phyloP scores from a whole-genome alignment of 1,140 invertebrate genomes.

The Geopemphigus sp. region DNA sequence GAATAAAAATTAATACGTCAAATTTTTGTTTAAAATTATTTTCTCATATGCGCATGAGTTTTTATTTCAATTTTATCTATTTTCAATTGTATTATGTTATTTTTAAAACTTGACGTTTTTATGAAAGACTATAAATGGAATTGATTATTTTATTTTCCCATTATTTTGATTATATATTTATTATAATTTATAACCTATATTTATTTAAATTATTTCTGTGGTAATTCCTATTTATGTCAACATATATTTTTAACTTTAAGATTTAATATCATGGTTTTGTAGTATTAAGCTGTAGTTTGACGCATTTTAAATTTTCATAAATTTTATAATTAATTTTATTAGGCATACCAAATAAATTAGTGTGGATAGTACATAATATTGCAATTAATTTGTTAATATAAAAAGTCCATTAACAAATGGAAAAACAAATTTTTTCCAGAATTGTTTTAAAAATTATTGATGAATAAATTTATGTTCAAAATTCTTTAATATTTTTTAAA shows the following conservation, averaged over 20 bases:
- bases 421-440: conserved; percentile 11
- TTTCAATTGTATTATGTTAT: conserved; percentile 25
- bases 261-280: conserved; percentile 23
- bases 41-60: no score
- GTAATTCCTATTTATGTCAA: conserved; percentile 41
- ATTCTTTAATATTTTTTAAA: conserved; percentile 16
- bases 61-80: conserved; percentile 32
- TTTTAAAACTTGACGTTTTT: conserved; percentile 10
- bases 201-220: conserved; percentile 45
- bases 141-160: conserved; percentile 20
- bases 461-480: neutral
- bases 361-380: neutral
- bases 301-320: conserved; percentile 25
- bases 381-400: neutral
- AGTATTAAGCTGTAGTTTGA: conserved; percentile 24
- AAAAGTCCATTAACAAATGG: neutral
- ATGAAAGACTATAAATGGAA: neutral
- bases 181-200: conserved; percentile 29
- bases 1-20: neutral
- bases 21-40: conserved; percentile 18
- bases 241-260: conserved; percentile 22
- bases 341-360: conserved; percentile 18
- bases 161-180: neutral
- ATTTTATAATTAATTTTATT: conserved; percentile 11
- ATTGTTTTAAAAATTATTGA: neutral